Evolutionary conservation across 2,888 invertebrate species (phyloP).

Genomic region (Nomada ruficornis): DNA sequence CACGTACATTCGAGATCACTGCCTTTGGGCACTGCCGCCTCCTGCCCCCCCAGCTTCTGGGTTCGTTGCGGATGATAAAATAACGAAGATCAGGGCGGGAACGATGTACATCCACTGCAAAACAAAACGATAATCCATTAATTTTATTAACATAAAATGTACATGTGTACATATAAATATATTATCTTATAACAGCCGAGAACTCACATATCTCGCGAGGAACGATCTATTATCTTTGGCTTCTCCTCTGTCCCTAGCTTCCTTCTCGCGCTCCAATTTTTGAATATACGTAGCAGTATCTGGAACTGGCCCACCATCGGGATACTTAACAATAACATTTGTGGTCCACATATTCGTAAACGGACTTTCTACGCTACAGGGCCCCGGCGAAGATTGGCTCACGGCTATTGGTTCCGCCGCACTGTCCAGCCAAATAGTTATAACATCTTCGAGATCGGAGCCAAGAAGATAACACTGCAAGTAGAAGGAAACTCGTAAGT

Average conservation of each 20-base stretch:
- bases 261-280: constrained; percentile 95
- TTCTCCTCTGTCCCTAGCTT: constrained; percentile 94
- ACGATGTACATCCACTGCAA: constrained; percentile 99
- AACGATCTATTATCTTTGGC: constrained; percentile 97
- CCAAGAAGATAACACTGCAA: constrained; percentile 90
- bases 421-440: constrained; percentile 92
- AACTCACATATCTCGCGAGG: constrained; percentile 98
- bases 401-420: constrained; percentile 92
- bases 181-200: too few species aligned
- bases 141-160: constrained; percentile 14
- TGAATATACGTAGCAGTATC: constrained; percentile 98
- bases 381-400: constrained; percentile 86
- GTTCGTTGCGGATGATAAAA: constrained; percentile 94
- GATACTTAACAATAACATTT: constrained; percentile 91
- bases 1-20: constrained; percentile 68
- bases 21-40: constrained; percentile 77
- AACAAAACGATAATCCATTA: constrained; percentile 71
- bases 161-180: neutral
- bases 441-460: constrained; percentile 90
- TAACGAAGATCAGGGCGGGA: constrained; percentile 95
- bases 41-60: constrained; percentile 87
- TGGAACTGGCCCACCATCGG: constrained; percentile 94
- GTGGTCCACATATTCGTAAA: constrained; percentile 89
- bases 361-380: constrained; percentile 82
- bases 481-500: constrained; percentile 24